Conservation (phyloP, 1,140 invertebrate genomes). For the Portunus trituberculatus region DNA sequence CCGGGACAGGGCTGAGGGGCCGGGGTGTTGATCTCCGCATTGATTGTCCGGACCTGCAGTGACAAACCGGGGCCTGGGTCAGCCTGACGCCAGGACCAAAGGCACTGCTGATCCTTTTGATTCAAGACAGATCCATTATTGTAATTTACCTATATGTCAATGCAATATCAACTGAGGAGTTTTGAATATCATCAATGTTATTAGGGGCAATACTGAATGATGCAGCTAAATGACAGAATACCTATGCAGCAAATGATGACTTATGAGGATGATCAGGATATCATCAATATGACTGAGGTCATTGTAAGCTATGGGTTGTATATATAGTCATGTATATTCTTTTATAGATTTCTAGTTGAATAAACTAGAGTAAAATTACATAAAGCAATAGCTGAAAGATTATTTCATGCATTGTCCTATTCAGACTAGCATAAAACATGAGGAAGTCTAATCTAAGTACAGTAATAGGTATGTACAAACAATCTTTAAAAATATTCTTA, state of each 20-base stretch:
- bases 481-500: neutral
- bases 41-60: slow-evolving; percentile 61
- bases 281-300: neutral
- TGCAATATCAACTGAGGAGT: too few relatives aligned
- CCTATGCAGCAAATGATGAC: neutral
- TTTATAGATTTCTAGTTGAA: neutral
- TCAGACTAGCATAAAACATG: neutral
- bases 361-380: neutral
- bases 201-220: too few relatives aligned
- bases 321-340: neutral
- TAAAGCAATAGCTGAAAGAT: neutral
- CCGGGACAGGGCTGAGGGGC: neutral
- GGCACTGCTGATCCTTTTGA: neutral
- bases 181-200: too few relatives aligned
- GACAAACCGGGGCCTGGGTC: neutral
- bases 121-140: neutral
- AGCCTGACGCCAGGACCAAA: neutral
- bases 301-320: neutral
- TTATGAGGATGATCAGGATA: too few relatives aligned
- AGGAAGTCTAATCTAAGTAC: too few relatives aligned
- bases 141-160: neutral
- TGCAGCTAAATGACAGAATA: neutral
- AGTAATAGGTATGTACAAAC: too few relatives aligned
- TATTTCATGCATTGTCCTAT: neutral
- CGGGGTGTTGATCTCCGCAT: slow-evolving; percentile 62